These are phyloP conservation scores for Onthophagus sagittarius DNA, from an alignment of 2,888 invertebrate genomes.

Conservation along the genomic window DNA sequence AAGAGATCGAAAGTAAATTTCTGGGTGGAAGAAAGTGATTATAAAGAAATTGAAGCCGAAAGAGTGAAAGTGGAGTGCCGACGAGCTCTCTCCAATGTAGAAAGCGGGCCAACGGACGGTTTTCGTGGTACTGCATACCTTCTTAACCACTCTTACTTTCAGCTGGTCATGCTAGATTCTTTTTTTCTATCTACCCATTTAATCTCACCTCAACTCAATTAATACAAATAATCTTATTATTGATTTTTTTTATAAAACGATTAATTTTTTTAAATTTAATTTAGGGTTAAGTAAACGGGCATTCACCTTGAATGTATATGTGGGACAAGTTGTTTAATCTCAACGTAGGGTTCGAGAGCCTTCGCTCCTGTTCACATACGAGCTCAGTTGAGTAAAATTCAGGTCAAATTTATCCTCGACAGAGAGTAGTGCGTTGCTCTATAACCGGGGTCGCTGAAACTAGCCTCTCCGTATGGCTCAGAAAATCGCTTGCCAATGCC, in stretches of 20 bases:
- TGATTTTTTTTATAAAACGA: not conserved
- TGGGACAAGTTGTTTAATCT: constrained; percentile 25
- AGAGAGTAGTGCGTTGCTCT: constrained; percentile 31
- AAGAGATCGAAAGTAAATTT: constrained; percentile 21
- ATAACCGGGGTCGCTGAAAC: constrained; percentile 26
- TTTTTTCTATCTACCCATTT: constrained; percentile 4
- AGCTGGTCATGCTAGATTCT: constrained; percentile 16
- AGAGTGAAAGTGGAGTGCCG: constrained; percentile 22
- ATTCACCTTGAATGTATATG: constrained; percentile 30
- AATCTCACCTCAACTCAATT: not conserved
- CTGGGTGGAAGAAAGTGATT: constrained; percentile 23
- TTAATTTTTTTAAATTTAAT: not conserved
- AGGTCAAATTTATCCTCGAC: constrained; percentile 25
- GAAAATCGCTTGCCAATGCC: constrained; percentile 26
- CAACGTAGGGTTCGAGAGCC: constrained; percentile 9
- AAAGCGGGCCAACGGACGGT: not conserved
- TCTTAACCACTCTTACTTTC: constrained; percentile 15
- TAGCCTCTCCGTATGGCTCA: constrained; percentile 20
- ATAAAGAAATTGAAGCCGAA: constrained; percentile 22
- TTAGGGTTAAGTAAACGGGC: constrained; percentile 19
- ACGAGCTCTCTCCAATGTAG: not conserved
- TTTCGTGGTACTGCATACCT: constrained; percentile 6
- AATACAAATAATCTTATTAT: no score
- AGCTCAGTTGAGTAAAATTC: constrained; percentile 21
- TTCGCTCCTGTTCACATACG: constrained; percentile 1